Evolutionary conservation across 2,797 vertebrate species (phyloP).

Genomic region (Vespertilio murinus): DNA sequence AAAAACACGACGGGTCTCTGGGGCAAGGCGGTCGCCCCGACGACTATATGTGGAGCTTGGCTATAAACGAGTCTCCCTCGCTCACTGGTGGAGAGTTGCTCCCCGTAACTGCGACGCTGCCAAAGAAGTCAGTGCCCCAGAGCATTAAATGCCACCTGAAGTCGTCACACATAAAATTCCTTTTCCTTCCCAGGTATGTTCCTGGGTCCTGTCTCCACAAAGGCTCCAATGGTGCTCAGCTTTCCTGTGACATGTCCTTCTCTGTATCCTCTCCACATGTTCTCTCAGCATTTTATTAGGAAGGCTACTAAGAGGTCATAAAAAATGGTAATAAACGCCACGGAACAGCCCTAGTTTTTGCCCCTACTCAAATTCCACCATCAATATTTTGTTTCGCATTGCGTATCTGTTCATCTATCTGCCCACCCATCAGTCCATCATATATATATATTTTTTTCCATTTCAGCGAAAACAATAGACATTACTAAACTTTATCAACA

Average conservation of each 20-base stretch:
- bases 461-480: not conserved
- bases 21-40: not conserved
- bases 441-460: not conserved
- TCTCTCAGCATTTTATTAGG: not conserved
- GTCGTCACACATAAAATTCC: not conserved
- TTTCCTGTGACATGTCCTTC: not conserved
- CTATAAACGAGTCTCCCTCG: not conserved
- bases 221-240: not conserved
- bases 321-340: not conserved
- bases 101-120: not conserved
- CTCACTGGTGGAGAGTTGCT: not conserved
- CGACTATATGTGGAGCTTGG: not conserved
- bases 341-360: not conserved
- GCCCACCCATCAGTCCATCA: not conserved
- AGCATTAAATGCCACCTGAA: not conserved
- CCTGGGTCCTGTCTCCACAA: not conserved
- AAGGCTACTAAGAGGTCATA: not conserved
- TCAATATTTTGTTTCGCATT: not conserved
- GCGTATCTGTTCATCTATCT: not conserved
- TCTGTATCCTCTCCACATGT: not conserved
- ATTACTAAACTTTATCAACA: not conserved
- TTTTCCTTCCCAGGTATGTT: not conserved
- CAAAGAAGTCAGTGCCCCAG: not conserved
- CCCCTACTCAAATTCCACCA: not conserved
- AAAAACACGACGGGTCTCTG: not conserved